A percentile compares a stretch with the other conserved stretches of the same genome.
phyloP scores from a whole-genome alignment of 1,140 invertebrate species.

The Lamellibrachia luymesi region DNA sequence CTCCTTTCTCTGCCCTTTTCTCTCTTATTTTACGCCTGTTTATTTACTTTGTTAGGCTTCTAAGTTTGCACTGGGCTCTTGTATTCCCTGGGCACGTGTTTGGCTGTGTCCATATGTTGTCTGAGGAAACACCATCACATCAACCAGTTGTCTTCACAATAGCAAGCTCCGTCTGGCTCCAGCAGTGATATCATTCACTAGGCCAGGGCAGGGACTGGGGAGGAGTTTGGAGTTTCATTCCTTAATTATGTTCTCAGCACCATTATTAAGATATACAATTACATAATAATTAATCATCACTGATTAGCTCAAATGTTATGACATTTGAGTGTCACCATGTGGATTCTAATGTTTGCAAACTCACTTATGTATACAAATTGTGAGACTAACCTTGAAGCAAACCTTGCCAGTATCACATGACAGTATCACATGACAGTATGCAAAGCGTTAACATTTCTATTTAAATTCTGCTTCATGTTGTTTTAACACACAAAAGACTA shows the following conservation, averaged over 20 bases:
- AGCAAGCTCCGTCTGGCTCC: not conserved
- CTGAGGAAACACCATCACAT: not conserved
- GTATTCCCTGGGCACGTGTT: not conserved
- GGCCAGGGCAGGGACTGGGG: not conserved
- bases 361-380: not conserved
- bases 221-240: not conserved
- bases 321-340: too few relatives aligned
- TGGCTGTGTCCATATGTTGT: not conserved
- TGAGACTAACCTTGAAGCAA: too few relatives aligned
- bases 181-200: not conserved
- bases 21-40: not conserved
- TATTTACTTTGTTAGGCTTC: not conserved
- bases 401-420: too few relatives aligned
- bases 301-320: too few relatives aligned
- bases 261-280: not conserved
- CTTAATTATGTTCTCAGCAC: not conserved
- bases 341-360: not conserved
- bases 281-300: not conserved
- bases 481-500: too few relatives aligned
- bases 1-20: not conserved
- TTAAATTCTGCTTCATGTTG: too few relatives aligned
- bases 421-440: too few relatives aligned
- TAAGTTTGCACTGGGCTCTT: not conserved
- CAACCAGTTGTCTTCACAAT: not conserved
- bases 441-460: too few relatives aligned